Evolutionary conservation across 2,797 vertebrate genomes (phyloP).

Genomic region (Epinephelus awoara): DNA sequence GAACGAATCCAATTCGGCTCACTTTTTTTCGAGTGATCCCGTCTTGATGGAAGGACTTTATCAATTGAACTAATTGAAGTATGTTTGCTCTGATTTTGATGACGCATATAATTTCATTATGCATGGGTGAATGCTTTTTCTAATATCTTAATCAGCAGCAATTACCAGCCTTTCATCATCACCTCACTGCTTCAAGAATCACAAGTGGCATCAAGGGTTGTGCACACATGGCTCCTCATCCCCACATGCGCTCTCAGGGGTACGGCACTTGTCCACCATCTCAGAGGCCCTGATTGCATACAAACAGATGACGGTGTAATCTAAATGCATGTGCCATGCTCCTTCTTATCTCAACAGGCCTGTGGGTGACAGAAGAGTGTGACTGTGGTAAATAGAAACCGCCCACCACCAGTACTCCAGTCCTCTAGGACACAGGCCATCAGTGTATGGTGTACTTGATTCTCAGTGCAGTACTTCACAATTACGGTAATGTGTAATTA

Average conservation of each 20-base stretch:
- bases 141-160: constrained; percentile 82
- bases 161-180: constrained; percentile 76
- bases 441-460: constrained; percentile 24
- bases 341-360: constrained; percentile 63
- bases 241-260: constrained; percentile 41
- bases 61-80: constrained; percentile 71
- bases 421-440: constrained; percentile 38
- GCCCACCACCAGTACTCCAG: constrained; percentile 31
- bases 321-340: constrained; percentile 53
- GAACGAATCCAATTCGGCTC: constrained; percentile 47
- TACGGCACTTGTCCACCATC: constrained; percentile 61
- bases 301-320: constrained; percentile 54
- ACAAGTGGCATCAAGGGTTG: constrained; percentile 67
- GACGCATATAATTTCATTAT: constrained; percentile 79
- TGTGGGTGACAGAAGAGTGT: constrained; percentile 50
- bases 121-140: constrained; percentile 71
- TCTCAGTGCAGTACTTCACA: constrained; percentile 40
- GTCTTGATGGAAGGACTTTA: constrained; percentile 60
- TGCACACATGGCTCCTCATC: constrained; percentile 64
- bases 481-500: constrained; percentile 60
- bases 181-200: constrained; percentile 70
- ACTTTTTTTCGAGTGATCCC: constrained; percentile 60
- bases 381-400: constrained; percentile 60
- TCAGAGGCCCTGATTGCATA: constrained; percentile 62
- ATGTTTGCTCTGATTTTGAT: constrained; percentile 72